Evolutionary conservation across 2,797 vertebrate species (phyloP), one percentile per base, ranked within the genome.

Genomic region (Acanthornis magna): DNA sequence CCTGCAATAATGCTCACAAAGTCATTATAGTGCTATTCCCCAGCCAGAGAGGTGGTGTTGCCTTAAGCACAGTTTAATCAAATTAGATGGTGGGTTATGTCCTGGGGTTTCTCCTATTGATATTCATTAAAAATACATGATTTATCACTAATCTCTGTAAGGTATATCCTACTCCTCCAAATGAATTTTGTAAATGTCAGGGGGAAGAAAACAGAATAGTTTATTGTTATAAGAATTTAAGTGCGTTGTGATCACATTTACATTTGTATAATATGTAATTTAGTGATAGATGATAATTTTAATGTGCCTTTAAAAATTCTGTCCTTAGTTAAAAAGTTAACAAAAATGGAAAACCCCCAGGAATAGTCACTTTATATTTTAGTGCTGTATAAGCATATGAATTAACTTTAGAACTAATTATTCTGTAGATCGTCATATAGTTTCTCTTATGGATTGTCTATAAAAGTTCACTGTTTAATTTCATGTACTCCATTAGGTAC

Each of bases 81-180:
- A 98, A 99, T 99, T 98, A 99, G 98, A 98, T 98, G 98, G 98
- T 98, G 97, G 98, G 98, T 98, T 98, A 98, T 98, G 98, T 98
- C 98, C 98, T 98, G 98, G 98, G 98, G 98, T 98, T 98, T 98
- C 97, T 98, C 97, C 98, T 98, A 98, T 98, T 98, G 98, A 98
- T 98, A 98, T 98, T 99, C 98, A 99, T 99, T 98, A 98, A 98
- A 98, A 99, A 99, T 98, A 98, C 98, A 98, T 98, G 98, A 98
- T 99, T 98, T 98, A 98, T 99, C 98, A 98, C 98, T 98, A 98
- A 98, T 98, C 98, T 98, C 98, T 98, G 96, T 95, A 98, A 98
- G 97, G 98, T 98, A 98, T 97, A 98, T 97, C 98, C 98, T 97
- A 94, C 97, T 98, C 97, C 97, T 98, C 97, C 97, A 97, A 97